Percentiles rank a stretch among this genome's conserved stretches.
These are phyloP conservation scores for Todus mexicanus DNA, from an alignment of 2,797 vertebrate genomes.

Conservation along the genomic window DNA sequence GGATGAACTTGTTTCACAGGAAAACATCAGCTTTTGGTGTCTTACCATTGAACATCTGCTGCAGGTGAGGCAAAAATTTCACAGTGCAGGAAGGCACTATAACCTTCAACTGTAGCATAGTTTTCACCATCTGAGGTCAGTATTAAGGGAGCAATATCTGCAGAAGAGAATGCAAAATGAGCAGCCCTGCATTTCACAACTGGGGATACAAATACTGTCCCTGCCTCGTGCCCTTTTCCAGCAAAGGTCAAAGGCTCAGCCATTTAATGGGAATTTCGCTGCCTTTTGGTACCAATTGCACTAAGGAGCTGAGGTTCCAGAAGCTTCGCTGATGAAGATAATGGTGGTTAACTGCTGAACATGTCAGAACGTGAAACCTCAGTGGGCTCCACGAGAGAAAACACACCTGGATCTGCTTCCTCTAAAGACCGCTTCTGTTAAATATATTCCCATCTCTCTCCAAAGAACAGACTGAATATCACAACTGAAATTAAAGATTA, in stretches of 20 bases:
- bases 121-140: slow-evolving; percentile 82
- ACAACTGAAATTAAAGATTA: neutral
- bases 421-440: neutral
- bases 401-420: neutral
- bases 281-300: neutral
- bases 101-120: slow-evolving; percentile 84
- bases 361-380: neutral
- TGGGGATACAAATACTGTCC: neutral
- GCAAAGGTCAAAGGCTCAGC: neutral
- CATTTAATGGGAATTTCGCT: neutral
- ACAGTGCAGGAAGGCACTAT: slow-evolving; percentile 82
- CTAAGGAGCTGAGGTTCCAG: neutral
- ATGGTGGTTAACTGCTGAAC: neutral
- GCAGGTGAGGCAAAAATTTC: slow-evolving; percentile 88
- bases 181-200: neutral
- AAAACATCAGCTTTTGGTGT: neutral
- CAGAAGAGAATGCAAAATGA: neutral
- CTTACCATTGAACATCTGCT: slow-evolving; percentile 86
- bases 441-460: neutral
- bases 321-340: neutral
- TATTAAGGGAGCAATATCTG: slow-evolving; percentile 89
- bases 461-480: neutral
- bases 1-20: neutral
- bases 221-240: neutral
- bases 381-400: neutral